A percentile compares a stretch with the other conserved stretches of the same genome.
Evolutionary conservation across 2,797 vertebrate genomes (phyloP).

Genomic region (Eurystomus glaucurus): DNA sequence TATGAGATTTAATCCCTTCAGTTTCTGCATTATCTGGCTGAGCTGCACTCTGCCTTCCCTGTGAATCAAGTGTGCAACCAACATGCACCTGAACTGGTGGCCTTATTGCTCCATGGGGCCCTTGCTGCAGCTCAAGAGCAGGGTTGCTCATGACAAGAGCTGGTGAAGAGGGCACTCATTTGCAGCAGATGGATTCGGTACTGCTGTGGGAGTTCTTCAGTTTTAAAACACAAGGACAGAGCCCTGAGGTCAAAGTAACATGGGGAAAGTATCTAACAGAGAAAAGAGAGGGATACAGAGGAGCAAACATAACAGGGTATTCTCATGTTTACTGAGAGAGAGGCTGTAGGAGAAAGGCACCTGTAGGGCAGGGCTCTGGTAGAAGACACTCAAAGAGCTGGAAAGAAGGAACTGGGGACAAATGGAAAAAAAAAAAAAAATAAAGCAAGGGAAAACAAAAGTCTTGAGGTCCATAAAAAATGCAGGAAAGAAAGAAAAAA

Average conservation of each 20-base stretch:
- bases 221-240: neutral
- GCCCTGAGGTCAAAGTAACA: neutral
- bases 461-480: neutral
- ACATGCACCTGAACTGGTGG: neutral
- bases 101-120: accelerated
- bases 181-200: neutral
- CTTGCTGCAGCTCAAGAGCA: neutral
- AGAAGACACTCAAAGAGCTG: neutral
- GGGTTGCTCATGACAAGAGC: neutral
- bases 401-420: neutral
- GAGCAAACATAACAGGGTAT: neutral
- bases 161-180: neutral
- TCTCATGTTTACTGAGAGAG: neutral
- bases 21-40: neutral
- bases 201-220: neutral
- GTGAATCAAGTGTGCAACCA: neutral
- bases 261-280: neutral
- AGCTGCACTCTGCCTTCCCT: neutral
- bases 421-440: neutral
- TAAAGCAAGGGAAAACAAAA: neutral
- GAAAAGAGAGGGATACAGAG: neutral
- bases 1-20: neutral
- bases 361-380: neutral
- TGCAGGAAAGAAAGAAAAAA: neutral
- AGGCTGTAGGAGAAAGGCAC: neutral